Base-by-base conservation (phyloP, 53 echinoderm and acorn worm genomes). In the Antedon mediterranea region DNA sequence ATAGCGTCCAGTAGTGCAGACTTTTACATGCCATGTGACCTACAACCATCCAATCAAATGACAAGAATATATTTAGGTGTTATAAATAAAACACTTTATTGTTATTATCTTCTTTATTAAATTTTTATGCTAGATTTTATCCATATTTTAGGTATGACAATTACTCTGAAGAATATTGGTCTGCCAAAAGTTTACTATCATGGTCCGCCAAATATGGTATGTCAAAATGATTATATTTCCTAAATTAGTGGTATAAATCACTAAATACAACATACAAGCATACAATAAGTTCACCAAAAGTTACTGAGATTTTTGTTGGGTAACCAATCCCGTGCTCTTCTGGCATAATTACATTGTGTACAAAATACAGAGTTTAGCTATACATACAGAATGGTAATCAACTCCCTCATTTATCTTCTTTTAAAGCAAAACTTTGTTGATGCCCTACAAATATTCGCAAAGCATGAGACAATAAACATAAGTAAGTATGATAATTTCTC, bases 141-240 rank as follows among this genome's bases (percentile, higher is more conserved):
- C n/a, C n/a, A n/a, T n/a, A n/a, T 43, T 43, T 13, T 74, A 93
- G 94, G 94, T 8, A 90, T 94, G 91, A 91, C 89, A 80, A 90
- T 94, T 23, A 89, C 91, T 20, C 74, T 91, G 74, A 91, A 90
- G 76, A 86, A 89, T 71, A 81, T 89, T 70, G 91, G 94, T 18
- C 34, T 89, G 28, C 88, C 94, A 73, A 83, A 78, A 71, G 75
- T 94, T 28, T 82, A 85, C 23, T 81, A 89, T 71, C 89, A 94
- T 79, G 94, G 94, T 29, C 91, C 94, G 27, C 89, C 84, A 71
- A 79, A 82, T 28, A 71, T 91, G 91, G 94, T 94, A 80, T 82
- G 94, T 78, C n/a, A 31, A 43, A 4, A 41, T 6, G 37, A 6
- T 4, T 37, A 37, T 37, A 37, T 6, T 37, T 37, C 11, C 37